Conservation (phyloP, 1,140 invertebrate species). For the Rhizoglyphus robini region DNA sequence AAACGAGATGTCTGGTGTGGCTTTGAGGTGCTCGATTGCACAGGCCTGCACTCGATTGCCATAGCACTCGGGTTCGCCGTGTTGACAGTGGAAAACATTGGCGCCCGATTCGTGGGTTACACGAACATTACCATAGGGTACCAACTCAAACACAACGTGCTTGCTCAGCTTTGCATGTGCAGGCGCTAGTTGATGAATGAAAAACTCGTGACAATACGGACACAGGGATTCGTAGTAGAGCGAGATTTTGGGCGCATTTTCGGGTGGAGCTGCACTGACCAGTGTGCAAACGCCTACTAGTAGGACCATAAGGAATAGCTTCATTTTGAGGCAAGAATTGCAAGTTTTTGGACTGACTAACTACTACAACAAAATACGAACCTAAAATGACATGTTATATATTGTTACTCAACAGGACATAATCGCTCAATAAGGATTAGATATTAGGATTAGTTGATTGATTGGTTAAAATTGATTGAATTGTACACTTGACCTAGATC, state of each 20-base stretch:
- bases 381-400: too few species aligned
- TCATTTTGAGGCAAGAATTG: too few species aligned
- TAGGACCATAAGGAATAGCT: too few species aligned
- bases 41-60: slow-evolving; percentile 28
- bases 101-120: neutral
- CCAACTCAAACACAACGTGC: neutral
- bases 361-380: too few species aligned
- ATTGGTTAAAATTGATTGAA: too few species aligned
- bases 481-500: too few species aligned
- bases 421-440: too few species aligned
- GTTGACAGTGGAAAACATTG: slow-evolving; percentile 21
- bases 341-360: too few species aligned
- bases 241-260: neutral
- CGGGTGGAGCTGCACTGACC: neutral
- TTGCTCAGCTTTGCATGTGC: neutral
- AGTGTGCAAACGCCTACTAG: too few species aligned
- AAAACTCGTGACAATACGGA: neutral
- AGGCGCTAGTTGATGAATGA: neutral
- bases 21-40: neutral
- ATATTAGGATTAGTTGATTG: too few species aligned
- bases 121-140: slow-evolving; percentile 8
- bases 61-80: slow-evolving; percentile 25
- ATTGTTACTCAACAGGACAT: too few species aligned
- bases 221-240: slow-evolving; percentile 14
- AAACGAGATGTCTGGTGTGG: neutral